Percentiles rank a stretch among this genome's conserved stretches.
phyloP scores from a whole-genome alignment of 2,113 vertebrate species.

The Antigone vipio region DNA sequence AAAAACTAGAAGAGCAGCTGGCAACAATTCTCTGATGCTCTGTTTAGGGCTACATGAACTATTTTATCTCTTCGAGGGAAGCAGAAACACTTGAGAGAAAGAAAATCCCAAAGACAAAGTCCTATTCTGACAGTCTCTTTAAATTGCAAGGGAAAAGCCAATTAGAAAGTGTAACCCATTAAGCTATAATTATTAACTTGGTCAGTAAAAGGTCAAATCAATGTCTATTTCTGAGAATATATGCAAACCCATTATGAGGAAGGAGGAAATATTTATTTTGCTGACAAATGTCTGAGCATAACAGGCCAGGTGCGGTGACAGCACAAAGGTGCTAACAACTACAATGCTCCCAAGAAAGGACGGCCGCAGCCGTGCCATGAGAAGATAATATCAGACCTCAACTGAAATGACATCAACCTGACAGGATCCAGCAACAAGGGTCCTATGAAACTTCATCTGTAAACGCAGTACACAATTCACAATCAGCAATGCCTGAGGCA shows the following conservation, averaged over 20 bases:
- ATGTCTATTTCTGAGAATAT: not conserved
- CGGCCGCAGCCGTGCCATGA: not conserved
- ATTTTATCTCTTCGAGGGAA: not conserved
- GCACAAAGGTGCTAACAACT: not conserved
- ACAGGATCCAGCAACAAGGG: not conserved
- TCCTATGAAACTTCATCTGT: not conserved
- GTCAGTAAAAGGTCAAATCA: not conserved
- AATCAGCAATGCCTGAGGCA: not conserved
- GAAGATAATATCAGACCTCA: not conserved
- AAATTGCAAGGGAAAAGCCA: not conserved
- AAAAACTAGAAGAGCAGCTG: not conserved
- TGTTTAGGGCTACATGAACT: not conserved
- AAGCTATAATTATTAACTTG: not conserved
- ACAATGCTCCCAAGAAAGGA: not conserved
- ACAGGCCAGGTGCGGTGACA: not conserved
- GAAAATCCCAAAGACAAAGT: not conserved
- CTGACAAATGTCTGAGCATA: accelerated
- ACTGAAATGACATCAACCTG: accelerated
- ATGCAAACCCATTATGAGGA: not conserved
- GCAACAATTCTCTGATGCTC: not conserved
- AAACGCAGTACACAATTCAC: not conserved
- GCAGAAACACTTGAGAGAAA: not conserved
- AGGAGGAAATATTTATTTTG: not conserved
- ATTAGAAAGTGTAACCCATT: not conserved
- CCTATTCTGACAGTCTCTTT: not conserved